Evolutionary conservation across 2,888 invertebrate genomes (phyloP).

Genomic region (Drosophila yooni): DNA sequence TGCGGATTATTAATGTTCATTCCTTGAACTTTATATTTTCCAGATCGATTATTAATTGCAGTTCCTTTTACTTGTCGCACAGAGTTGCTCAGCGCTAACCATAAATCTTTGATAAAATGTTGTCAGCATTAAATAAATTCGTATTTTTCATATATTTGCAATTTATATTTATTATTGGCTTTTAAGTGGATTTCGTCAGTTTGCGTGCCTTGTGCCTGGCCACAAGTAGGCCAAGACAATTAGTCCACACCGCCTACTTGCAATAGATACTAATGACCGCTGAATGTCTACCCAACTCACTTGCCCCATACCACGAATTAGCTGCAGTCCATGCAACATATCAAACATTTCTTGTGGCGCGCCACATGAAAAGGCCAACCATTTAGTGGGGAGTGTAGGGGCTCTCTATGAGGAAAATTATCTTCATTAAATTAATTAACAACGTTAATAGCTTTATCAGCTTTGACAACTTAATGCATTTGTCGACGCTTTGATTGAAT

Average conservation of each 20-base stretch:
- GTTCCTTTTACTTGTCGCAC: slow-evolving; percentile 12
- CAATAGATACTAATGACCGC: slow-evolving; percentile 64
- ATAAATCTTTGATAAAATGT: slow-evolving; percentile 67
- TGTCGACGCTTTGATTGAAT: slow-evolving; percentile 42
- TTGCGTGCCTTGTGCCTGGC: slow-evolving; percentile 47
- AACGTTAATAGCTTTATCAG: slow-evolving; percentile 64
- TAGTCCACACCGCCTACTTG: slow-evolving; percentile 47
- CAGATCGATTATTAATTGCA: slow-evolving; percentile 34
- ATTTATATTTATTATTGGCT: slow-evolving; percentile 56
- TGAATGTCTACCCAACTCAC: not conserved
- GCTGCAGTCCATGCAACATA: slow-evolving; percentile 38
- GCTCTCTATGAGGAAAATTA: slow-evolving; percentile 50
- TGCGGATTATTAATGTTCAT: not conserved
- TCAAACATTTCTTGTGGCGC: slow-evolving; percentile 34
- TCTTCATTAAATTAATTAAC: slow-evolving; percentile 60
- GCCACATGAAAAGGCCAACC: slow-evolving; percentile 15
- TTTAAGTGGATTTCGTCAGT: slow-evolving; percentile 30
- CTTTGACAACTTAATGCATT: slow-evolving; percentile 56
- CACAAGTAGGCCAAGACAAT: slow-evolving; percentile 53
- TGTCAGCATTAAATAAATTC: slow-evolving; percentile 13
- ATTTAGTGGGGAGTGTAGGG: slow-evolving; percentile 6
- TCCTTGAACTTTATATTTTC: not conserved
- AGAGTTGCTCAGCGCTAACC: slow-evolving; percentile 22
- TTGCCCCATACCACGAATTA: not conserved
- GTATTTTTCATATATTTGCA: slow-evolving; percentile 50